Evolutionary conservation across 2,888 invertebrate genomes (phyloP).

Genomic region (Hemaris fuciformis): DNA sequence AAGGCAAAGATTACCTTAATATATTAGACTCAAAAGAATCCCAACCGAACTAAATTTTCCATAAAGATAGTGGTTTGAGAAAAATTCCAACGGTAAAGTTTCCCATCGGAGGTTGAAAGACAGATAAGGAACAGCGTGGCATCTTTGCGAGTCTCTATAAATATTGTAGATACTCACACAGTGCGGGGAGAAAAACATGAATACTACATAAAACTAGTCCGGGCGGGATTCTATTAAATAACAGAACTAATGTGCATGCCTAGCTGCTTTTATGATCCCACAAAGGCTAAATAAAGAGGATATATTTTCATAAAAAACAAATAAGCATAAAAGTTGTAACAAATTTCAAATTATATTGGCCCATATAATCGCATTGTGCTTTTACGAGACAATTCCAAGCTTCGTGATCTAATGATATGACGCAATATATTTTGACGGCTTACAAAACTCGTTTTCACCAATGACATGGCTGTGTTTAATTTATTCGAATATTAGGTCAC

Average conservation of each 20-base stretch:
- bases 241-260: neutral
- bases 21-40: constrained; percentile 16
- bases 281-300: constrained; percentile 17
- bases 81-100: neutral
- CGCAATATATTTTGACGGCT: constrained; percentile 20
- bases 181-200: neutral
- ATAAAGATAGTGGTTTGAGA: constrained; percentile 38
- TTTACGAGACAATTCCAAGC: neutral
- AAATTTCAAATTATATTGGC: neutral
- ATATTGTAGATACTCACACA: neutral
- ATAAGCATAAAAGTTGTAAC: constrained; percentile 4
- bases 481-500: neutral
- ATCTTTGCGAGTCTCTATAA: neutral
- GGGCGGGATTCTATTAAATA: neutral
- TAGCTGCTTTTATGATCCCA: neutral
- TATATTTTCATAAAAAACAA: neutral
- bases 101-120: neutral
- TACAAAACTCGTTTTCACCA: constrained; percentile 8
- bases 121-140: neutral
- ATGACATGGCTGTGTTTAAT: constrained; percentile 2
- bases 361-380: neutral
- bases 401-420: constrained; percentile 25
- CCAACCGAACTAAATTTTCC: constrained; percentile 39
- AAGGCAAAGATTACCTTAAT: neutral
- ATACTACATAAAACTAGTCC: neutral